Conservation (phyloP, 1,140 invertebrate genomes). For the Nasonia giraulti region DNA sequence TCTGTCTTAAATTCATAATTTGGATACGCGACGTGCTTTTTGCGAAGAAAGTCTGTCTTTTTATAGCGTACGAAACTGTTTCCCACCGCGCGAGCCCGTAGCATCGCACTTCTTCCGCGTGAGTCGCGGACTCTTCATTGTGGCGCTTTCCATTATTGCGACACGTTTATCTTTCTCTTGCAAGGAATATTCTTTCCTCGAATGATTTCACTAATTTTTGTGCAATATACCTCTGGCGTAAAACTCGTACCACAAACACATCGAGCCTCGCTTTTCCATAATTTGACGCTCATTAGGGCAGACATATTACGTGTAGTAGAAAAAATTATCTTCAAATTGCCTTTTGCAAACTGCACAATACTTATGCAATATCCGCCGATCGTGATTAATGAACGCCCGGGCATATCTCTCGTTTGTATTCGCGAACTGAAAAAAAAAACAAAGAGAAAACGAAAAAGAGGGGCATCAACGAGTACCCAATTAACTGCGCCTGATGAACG, state of each 20-base stretch:
- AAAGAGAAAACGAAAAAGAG: not conserved
- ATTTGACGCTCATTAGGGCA: not conserved
- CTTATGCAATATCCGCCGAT: not conserved
- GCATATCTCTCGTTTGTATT: not conserved
- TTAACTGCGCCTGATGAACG: not conserved
- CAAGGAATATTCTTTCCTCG: not conserved
- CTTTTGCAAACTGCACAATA: not conserved
- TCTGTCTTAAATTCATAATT: not conserved
- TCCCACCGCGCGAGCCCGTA: too few relatives aligned
- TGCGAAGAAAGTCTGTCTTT: not conserved
- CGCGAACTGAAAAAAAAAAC: not conserved
- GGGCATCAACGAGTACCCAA: not conserved
- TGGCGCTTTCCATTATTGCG: conserved; percentile 20
- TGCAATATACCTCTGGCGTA: not conserved
- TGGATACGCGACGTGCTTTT: not conserved
- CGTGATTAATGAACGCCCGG: not conserved
- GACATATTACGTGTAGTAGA: too few relatives aligned
- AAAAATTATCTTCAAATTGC: too few relatives aligned
- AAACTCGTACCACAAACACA: not conserved
- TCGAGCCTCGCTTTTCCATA: not conserved
- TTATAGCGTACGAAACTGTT: not conserved
- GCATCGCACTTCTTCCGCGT: not conserved
- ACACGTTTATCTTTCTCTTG: not conserved
- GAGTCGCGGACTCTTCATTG: not conserved
- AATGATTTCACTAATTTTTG: not conserved